These are phyloP conservation scores for Drosophila neocordata DNA, from an alignment of 1,140 invertebrate species.

Conservation along the genomic window DNA sequence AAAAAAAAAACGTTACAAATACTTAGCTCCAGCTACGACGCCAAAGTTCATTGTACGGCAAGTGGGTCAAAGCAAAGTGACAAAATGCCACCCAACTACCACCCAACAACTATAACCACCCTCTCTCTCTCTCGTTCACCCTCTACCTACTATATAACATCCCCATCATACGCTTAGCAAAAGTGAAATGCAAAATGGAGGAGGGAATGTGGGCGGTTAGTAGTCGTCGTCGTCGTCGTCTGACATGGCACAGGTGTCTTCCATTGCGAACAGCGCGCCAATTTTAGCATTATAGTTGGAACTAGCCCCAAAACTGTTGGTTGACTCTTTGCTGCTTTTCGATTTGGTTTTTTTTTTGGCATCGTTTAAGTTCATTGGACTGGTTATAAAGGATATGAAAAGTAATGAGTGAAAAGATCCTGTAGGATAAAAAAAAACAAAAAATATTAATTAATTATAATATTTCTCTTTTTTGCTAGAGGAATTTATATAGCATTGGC, in stretches of 20 bases:
- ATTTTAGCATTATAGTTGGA: slow-evolving; percentile 44
- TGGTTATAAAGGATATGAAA: slow-evolving; percentile 67
- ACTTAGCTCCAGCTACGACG: slow-evolving; percentile 14
- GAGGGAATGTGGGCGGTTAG: background rate
- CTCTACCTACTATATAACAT: no score
- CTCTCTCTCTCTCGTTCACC: no score
- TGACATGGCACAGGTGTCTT: slow-evolving; percentile 77
- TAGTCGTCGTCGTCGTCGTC: slow-evolving; percentile 32
- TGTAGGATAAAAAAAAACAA: no score
- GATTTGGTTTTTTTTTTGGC: background rate
- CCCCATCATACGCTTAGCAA: slow-evolving; percentile 46
- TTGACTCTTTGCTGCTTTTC: background rate
- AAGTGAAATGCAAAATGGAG: slow-evolving; percentile 60
- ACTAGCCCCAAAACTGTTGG: no score
- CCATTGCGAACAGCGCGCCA: slow-evolving; percentile 49
- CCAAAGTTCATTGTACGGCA: slow-evolving; percentile 83
- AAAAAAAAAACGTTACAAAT: background rate
- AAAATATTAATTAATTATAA: no score
- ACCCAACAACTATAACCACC: slow-evolving; percentile 29
- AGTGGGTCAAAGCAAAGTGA: slow-evolving; percentile 85
- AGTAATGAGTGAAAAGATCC: no score
- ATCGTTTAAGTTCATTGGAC: slow-evolving; percentile 58
- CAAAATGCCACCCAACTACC: slow-evolving; percentile 29
- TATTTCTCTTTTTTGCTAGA: no score
- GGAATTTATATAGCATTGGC: background rate